Evolutionary conservation across 2,113 vertebrate species (phyloP).

Genomic region (Candoia aspera): DNA sequence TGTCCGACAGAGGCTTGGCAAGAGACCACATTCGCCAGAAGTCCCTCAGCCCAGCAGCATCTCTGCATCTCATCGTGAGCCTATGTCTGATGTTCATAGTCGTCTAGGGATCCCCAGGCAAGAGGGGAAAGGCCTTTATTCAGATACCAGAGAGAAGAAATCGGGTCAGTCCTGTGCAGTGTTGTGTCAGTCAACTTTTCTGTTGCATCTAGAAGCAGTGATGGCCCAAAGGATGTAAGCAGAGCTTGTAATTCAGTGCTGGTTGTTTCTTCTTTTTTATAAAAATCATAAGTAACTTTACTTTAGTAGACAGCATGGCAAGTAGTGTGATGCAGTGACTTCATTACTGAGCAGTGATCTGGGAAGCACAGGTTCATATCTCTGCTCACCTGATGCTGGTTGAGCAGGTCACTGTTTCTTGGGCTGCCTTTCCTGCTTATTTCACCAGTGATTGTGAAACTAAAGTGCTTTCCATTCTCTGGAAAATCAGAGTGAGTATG

Average conservation of each 20-base stretch:
- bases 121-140: slow-evolving; percentile 78
- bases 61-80: slow-evolving; percentile 78
- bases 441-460: background rate
- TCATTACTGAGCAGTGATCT: background rate
- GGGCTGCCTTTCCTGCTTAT: background rate
- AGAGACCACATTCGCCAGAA: slow-evolving; percentile 89
- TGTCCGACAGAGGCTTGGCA: slow-evolving; percentile 91
- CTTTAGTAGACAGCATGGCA: background rate
- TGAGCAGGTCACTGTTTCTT: background rate
- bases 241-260: background rate
- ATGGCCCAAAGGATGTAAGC: background rate
- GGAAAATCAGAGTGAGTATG: background rate
- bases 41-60: slow-evolving; percentile 66
- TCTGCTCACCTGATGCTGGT: background rate
- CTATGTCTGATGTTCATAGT: slow-evolving; percentile 89
- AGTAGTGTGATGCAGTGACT: background rate
- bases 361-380: background rate
- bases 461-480: background rate
- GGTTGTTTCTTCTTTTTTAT: background rate
- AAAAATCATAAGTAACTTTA: background rate
- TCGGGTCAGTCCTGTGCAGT: slow-evolving; percentile 73
- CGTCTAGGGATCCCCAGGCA: slow-evolving; percentile 86
- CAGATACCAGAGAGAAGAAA: slow-evolving; percentile 88
- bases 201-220: background rate
- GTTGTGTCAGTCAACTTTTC: background rate